These are phyloP conservation scores for Scortum barcoo DNA, from an alignment of 2,113 vertebrate species.

Conservation along the genomic window DNA sequence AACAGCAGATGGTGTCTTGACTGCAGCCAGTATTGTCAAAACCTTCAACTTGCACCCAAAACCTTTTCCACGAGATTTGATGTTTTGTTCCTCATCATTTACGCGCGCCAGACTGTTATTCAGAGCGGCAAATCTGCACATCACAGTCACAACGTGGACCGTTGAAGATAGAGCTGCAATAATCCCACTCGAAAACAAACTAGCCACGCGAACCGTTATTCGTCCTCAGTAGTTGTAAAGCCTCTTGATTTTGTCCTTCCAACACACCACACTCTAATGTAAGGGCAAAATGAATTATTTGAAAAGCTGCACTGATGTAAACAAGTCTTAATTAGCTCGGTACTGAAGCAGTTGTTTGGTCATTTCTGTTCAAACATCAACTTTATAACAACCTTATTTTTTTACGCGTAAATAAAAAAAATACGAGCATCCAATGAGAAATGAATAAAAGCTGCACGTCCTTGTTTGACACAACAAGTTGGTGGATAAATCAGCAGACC, in stretches of 20 bases:
- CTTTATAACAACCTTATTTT: slow-evolving; percentile 14
- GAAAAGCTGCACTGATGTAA: slow-evolving; percentile 37
- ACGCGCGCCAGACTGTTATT: not conserved
- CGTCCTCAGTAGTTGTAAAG: slow-evolving; percentile 21
- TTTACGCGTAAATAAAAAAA: not conserved
- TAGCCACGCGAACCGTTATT: not conserved
- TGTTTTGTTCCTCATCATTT: slow-evolving; percentile 2
- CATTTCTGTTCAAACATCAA: slow-evolving; percentile 1
- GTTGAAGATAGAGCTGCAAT: not conserved
- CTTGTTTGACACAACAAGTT: slow-evolving; percentile 17
- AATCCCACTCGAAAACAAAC: not conserved
- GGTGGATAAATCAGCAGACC: not conserved
- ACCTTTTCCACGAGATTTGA: not conserved
- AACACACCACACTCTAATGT: slow-evolving; percentile 24
- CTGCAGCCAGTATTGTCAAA: slow-evolving; percentile 15
- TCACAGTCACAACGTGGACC: not conserved
- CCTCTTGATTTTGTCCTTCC: slow-evolving; percentile 64
- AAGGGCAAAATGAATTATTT: slow-evolving; percentile 22
- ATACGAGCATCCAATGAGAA: not conserved
- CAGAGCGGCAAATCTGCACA: not conserved
- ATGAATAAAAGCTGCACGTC: slow-evolving; percentile 16
- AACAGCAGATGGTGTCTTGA: not conserved
- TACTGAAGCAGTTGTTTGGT: slow-evolving; percentile 16
- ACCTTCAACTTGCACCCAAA: not conserved
- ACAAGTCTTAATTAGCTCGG: slow-evolving; percentile 49